Evolutionary conservation across 2,888 invertebrate species (phyloP).

Genomic region (Timandra comae): DNA sequence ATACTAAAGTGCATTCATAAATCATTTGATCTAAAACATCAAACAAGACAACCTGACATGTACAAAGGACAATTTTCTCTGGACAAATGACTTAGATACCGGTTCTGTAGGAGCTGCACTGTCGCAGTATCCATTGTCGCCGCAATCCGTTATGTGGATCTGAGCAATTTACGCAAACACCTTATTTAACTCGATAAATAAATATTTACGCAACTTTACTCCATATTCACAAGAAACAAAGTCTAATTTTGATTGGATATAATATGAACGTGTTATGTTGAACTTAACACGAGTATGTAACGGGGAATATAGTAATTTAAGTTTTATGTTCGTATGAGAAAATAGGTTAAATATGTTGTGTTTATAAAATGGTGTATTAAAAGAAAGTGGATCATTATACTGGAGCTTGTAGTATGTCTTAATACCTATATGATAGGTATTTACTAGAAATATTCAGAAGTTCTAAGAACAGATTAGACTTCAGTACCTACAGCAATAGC

Average conservation of each 20-base stretch:
- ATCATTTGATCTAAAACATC: constrained; percentile 16
- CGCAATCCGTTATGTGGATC: constrained; percentile 22
- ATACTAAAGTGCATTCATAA: constrained; percentile 3
- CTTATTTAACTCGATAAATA: constrained; percentile 4
- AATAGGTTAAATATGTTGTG: too few species aligned
- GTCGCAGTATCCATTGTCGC: constrained; percentile 10
- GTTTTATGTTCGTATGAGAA: too few species aligned
- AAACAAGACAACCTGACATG: constrained; percentile 17
- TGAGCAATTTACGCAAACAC: constrained; percentile 20
- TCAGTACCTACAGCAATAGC: too few species aligned
- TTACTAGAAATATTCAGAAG: too few species aligned
- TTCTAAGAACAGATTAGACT: too few species aligned
- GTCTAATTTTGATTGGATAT: not conserved
- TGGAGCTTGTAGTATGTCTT: too few species aligned
- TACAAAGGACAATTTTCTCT: constrained; percentile 13
- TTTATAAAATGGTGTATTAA: too few species aligned
- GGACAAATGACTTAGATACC: constrained; percentile 12
- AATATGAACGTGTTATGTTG: not conserved
- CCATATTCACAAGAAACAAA: not conserved
- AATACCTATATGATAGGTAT: too few species aligned
- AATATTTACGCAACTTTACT: not conserved
- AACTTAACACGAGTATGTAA: not conserved
- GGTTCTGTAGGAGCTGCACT: too few species aligned
- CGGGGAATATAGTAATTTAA: too few species aligned
- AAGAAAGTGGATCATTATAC: too few species aligned